Percentiles rank a stretch among this genome's conserved stretches.
Evolutionary conservation across 2,797 vertebrate genomes (phyloP).

Genomic region (Graptemys geographica): DNA sequence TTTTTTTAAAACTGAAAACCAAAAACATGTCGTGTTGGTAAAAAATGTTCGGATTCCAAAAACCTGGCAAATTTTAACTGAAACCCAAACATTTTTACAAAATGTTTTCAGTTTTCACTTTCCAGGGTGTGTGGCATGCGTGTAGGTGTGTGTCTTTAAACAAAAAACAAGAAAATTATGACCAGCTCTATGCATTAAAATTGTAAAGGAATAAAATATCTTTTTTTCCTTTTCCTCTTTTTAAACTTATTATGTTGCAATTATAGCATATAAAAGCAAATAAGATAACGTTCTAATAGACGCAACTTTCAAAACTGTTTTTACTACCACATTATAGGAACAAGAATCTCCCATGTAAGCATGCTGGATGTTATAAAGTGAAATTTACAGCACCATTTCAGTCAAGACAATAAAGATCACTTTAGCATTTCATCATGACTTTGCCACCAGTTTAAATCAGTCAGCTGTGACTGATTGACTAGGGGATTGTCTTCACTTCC

Average conservation of each 20-base stretch:
- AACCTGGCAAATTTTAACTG: too few species aligned
- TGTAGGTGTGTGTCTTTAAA: not conserved
- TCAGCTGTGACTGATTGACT: not conserved
- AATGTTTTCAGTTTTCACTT: not conserved
- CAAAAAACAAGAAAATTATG: not conserved
- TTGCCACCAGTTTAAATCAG: not conserved
- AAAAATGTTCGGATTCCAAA: too few species aligned
- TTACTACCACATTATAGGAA: not conserved
- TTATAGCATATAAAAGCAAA: not conserved
- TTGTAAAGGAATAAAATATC: not conserved
- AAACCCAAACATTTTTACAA: not conserved
- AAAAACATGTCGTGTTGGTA: too few species aligned
- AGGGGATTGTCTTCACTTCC: too few species aligned
- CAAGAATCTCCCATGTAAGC: not conserved
- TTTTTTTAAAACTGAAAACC: too few species aligned
- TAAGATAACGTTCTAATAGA: not conserved
- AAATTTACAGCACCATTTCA: not conserved
- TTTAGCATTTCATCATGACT: slow-evolving; percentile 16
- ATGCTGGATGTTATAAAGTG: not conserved
- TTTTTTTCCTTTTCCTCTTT: rapidly evolving
- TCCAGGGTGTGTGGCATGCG: not conserved
- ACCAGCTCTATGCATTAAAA: not conserved
- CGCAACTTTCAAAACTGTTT: not conserved
- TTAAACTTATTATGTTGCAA: not conserved
- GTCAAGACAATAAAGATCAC: slow-evolving; percentile 6